phyloP scores from a whole-genome alignment of 2,888 invertebrate genomes.

The Halocaridina rubra region DNA sequence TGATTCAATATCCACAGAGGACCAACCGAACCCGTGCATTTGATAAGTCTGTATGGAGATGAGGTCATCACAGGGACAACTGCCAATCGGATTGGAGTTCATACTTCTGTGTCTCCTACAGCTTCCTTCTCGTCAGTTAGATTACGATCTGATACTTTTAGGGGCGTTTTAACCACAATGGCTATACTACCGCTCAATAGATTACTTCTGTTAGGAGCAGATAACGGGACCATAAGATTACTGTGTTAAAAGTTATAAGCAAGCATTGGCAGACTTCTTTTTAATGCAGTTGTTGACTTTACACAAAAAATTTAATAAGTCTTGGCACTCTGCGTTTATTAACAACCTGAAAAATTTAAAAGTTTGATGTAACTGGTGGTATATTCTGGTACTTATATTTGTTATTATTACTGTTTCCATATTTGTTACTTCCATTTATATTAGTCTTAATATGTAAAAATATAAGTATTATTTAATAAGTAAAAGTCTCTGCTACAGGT shows the following conservation, averaged over 20 bases:
- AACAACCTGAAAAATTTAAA: neutral
- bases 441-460: too few species aligned
- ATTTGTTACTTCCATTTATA: too few species aligned
- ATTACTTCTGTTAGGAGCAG: conserved; percentile 88
- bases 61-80: conserved; percentile 92
- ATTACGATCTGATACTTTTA: conserved; percentile 88
- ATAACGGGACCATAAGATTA: conserved; percentile 78
- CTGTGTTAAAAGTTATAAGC: conserved; percentile 42
- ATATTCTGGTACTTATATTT: too few species aligned
- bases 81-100: conserved; percentile 90
- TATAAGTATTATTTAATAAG: too few species aligned
- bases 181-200: conserved; percentile 90
- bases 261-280: neutral
- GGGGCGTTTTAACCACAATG: conserved; percentile 91
- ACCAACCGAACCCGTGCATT: conserved; percentile 92
- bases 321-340: neutral
- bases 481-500: too few species aligned
- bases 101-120: conserved; percentile 78
- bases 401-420: too few species aligned
- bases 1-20: conserved; percentile 79
- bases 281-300: neutral
- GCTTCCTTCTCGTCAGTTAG: conserved; percentile 86
- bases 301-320: neutral
- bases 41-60: conserved; percentile 81
- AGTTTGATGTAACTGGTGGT: too few species aligned